These are phyloP conservation scores for Botia almorhae DNA, from an alignment of 2,797 vertebrate species.

Conservation along the genomic window DNA sequence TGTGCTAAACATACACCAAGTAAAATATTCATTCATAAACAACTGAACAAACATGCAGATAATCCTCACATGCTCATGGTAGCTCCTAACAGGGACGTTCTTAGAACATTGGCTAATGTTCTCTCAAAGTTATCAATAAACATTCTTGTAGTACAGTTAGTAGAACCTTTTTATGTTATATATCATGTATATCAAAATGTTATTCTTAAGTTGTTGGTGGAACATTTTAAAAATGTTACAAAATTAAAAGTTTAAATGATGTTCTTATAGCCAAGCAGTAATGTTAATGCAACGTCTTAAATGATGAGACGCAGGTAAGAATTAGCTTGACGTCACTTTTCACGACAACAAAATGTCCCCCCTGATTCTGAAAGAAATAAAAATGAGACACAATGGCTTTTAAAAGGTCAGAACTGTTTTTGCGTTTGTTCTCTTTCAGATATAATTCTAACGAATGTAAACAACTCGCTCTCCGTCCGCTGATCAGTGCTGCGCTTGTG, in stretches of 20 bases:
- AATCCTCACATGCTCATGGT: background rate
- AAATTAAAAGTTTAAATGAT: too few species aligned
- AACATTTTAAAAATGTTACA: too few species aligned
- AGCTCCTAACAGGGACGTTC: background rate
- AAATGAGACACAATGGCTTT: background rate
- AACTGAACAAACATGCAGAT: background rate
- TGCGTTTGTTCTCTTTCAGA: background rate
- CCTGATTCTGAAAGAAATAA: background rate
- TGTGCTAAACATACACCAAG: background rate
- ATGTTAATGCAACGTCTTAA: too few species aligned
- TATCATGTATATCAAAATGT: too few species aligned
- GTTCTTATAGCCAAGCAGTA: too few species aligned
- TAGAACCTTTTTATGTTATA: too few species aligned
- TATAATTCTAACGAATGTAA: conserved; percentile 35
- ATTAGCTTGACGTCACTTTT: too few species aligned
- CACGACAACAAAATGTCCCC: background rate
- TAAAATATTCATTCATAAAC: background rate
- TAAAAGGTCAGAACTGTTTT: conserved; percentile 25
- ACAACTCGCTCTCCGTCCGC: conserved; percentile 15
- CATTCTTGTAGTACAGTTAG: too few species aligned
- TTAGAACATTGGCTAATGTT: too few species aligned
- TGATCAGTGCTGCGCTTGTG: conserved; percentile 66
- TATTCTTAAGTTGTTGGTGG: too few species aligned
- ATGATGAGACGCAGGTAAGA: too few species aligned
- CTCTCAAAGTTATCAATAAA: too few species aligned